Evolutionary conservation across 1,140 invertebrate genomes (phyloP).

Genomic region (Pseudachorutes palmiensis): DNA sequence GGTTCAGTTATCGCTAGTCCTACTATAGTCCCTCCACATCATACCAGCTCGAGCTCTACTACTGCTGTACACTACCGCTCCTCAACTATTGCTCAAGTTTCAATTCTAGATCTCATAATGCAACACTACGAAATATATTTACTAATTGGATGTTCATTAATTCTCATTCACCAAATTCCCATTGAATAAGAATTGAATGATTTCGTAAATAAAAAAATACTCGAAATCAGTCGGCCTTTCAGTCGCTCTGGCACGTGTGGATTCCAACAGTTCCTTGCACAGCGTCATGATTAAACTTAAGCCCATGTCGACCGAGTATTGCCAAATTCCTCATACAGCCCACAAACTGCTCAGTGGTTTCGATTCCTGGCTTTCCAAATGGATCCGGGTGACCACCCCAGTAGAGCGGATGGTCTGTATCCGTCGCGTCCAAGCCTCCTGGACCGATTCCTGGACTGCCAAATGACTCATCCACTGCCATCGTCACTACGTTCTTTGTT

Average conservation of each 20-base stretch:
- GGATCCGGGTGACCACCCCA: conserved; percentile 72
- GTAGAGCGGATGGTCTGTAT: conserved; percentile 76
- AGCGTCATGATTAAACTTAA: conserved; percentile 27
- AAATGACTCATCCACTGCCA: conserved; percentile 69
- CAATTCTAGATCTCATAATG: too few species aligned
- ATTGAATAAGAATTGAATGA: too few species aligned
- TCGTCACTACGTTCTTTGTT: conserved; percentile 68
- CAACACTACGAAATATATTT: too few species aligned
- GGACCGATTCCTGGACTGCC: conserved; percentile 57
- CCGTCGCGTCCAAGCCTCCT: conserved; percentile 55
- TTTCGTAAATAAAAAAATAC: too few species aligned
- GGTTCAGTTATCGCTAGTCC: too few species aligned
- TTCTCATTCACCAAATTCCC: too few species aligned
- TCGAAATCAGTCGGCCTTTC: too few species aligned
- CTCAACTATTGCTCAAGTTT: too few species aligned
- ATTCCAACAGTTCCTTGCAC: conserved; percentile 28
- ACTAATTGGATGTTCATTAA: too few species aligned
- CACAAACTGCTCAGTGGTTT: conserved; percentile 59
- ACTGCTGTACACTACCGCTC: too few species aligned
- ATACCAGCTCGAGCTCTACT: too few species aligned
- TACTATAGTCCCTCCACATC: too few species aligned
- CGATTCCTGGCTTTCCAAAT: conserved; percentile 46
- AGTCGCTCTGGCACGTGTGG: conserved; percentile 30
- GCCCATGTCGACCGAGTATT: conserved; percentile 26
- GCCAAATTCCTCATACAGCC: conserved; percentile 44